These are phyloP conservation scores for Amblyteles armatorius DNA, from an alignment of 2,888 invertebrate species.

Conservation along the genomic window DNA sequence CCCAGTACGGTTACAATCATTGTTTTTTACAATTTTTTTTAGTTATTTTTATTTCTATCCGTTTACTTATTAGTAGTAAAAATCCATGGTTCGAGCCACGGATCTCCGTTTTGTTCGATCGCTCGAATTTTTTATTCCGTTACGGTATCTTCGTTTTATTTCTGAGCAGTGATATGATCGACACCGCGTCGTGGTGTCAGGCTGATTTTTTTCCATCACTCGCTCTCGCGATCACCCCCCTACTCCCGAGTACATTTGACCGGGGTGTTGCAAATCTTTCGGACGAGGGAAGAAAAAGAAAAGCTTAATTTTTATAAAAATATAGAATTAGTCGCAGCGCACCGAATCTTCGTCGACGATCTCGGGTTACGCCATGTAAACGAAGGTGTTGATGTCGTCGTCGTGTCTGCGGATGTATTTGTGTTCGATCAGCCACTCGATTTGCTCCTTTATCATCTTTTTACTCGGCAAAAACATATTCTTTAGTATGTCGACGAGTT, in stretches of 20 bases:
- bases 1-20: conserved; percentile 34
- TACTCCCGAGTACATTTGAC: neutral
- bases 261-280: conserved; percentile 2
- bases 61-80: conserved; percentile 27
- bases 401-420: conserved; percentile 99
- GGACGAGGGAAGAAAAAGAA: conserved; percentile 38
- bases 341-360: conserved; percentile 71
- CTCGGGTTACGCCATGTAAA: conserved; percentile 94
- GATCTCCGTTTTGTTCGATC: conserved; percentile 11
- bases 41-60: conserved; percentile 24
- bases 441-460: conserved; percentile 99
- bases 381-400: conserved; percentile 98
- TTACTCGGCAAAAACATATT: conserved; percentile 99
- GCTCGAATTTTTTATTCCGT: neutral
- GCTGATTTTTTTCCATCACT: conserved; percentile 17
- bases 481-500: conserved; percentile 98
- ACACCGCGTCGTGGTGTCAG: conserved; percentile 8
- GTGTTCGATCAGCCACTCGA: conserved; percentile 99
- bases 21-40: conserved; percentile 46
- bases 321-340: conserved; percentile 77
- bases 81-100: neutral
- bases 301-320: conserved; percentile 79
- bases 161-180: conserved; percentile 47
- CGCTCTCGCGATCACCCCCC: neutral
- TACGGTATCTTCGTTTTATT: neutral